phyloP scores from a whole-genome alignment of 2,797 vertebrate species.

The Parotocinclus haroldoi region DNA sequence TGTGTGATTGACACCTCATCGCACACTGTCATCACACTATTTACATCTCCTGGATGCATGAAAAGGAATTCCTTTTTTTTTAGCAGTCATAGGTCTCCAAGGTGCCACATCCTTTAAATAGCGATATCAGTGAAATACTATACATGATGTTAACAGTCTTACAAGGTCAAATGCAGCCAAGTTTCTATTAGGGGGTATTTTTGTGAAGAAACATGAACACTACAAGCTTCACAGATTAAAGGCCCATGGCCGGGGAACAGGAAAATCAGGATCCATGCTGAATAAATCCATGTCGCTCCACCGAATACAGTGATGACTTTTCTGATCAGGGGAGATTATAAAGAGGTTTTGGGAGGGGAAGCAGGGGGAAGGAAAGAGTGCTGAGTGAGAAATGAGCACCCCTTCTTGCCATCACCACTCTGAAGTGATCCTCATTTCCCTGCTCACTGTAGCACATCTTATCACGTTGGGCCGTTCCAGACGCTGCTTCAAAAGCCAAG shows the following conservation, averaged over 20 bases:
- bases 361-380: constrained; percentile 1
- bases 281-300: constrained; percentile 49
- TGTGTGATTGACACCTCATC: constrained; percentile 71
- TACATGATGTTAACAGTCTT: constrained; percentile 30
- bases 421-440: constrained; percentile 67
- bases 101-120: constrained; percentile 9
- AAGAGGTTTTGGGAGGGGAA: constrained; percentile 37
- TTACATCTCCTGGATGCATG: constrained; percentile 23
- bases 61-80: constrained; percentile 25
- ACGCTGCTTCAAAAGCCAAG: constrained; percentile 54
- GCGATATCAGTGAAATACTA: constrained; percentile 32
- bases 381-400: constrained; percentile 37
- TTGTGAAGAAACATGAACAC: constrained; percentile 46
- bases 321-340: constrained; percentile 55
- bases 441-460: constrained; percentile 70
- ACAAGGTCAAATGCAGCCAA: constrained; percentile 13
- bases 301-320: constrained; percentile 52
- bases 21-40: constrained; percentile 54
- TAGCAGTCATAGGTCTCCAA: constrained; percentile 24
- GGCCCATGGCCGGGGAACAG: constrained; percentile 23
- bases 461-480: constrained; percentile 66
- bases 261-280: constrained; percentile 30
- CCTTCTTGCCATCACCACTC: constrained; percentile 57
- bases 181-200: constrained; percentile 59
- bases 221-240: constrained; percentile 39